phyloP scores from a whole-genome alignment of 2,113 vertebrate genomes.

The Leuciscus idus region DNA sequence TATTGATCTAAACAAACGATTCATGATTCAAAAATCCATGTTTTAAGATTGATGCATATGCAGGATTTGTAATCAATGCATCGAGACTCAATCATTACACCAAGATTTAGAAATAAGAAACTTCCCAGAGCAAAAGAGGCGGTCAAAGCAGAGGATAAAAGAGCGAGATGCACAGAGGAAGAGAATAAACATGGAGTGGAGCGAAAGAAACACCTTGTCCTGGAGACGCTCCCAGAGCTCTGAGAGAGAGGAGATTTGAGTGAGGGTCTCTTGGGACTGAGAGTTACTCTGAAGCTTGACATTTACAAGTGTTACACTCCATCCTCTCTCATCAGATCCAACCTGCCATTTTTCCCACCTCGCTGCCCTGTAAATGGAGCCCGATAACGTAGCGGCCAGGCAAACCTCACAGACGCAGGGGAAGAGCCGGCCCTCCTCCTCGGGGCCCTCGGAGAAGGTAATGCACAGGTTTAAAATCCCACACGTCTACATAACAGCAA shows the following conservation, averaged over 20 bases:
- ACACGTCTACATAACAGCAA: conserved; percentile 9
- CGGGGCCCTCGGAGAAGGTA: background rate
- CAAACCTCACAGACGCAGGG: background rate
- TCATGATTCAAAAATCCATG: background rate
- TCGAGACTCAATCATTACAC: background rate
- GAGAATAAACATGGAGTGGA: conserved; percentile 28
- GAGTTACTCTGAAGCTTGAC: conserved; percentile 49
- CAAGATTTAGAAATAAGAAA: background rate
- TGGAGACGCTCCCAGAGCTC: conserved; percentile 9
- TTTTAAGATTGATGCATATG: background rate
- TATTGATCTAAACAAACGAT: background rate
- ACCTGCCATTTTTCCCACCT: conserved; percentile 39
- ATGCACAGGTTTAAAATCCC: background rate
- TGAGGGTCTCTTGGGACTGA: conserved; percentile 30
- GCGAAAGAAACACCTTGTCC: conserved; percentile 1
- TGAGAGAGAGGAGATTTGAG: conserved; percentile 47
- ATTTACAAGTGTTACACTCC: conserved; percentile 50
- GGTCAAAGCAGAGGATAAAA: conserved; percentile 7
- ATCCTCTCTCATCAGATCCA: conserved; percentile 40
- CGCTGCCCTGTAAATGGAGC: conserved; percentile 37
- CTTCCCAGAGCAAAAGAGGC: background rate
- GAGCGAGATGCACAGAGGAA: background rate
- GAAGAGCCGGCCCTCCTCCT: background rate
- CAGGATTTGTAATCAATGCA: background rate
- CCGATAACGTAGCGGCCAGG: background rate